Percentiles rank a stretch among this genome's conserved stretches.
Conservation (phyloP, 2,888 invertebrate species). For the Diplolepis rosae region DNA sequence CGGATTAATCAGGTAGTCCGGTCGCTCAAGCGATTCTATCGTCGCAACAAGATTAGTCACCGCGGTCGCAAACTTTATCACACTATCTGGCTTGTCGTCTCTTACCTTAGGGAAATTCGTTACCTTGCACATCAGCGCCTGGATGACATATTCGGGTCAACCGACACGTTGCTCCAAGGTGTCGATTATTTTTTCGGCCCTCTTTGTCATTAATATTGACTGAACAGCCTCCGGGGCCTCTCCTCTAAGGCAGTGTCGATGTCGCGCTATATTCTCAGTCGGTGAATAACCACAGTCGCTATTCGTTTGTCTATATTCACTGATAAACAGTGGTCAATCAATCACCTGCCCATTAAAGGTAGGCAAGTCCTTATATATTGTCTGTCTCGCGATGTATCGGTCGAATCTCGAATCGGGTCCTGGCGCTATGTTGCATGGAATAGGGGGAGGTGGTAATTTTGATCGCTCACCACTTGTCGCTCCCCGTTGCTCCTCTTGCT, state of each 20-base stretch:
- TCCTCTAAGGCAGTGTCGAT: not conserved
- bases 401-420: not conserved
- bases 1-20: not conserved
- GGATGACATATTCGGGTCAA: constrained; percentile 8
- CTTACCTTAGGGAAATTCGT: not conserved
- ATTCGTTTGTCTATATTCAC: not conserved
- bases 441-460: no score
- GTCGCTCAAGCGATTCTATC: not conserved
- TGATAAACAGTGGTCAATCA: constrained; percentile 2
- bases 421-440: no score
- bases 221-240: constrained; percentile 9
- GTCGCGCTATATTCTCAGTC: not conserved
- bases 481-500: no score
- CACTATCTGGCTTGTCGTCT: not conserved
- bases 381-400: not conserved
- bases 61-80: not conserved
- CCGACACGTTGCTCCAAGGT: not conserved
- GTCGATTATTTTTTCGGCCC: not conserved
- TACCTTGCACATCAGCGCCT: not conserved
- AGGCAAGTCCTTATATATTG: not conserved
- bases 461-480: no score
- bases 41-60: constrained; percentile 4
- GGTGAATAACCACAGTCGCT: not conserved
- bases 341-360: not conserved
- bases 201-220: not conserved